phyloP scores from a whole-genome alignment of 2,888 invertebrate species.

The Mimas tiliae region DNA sequence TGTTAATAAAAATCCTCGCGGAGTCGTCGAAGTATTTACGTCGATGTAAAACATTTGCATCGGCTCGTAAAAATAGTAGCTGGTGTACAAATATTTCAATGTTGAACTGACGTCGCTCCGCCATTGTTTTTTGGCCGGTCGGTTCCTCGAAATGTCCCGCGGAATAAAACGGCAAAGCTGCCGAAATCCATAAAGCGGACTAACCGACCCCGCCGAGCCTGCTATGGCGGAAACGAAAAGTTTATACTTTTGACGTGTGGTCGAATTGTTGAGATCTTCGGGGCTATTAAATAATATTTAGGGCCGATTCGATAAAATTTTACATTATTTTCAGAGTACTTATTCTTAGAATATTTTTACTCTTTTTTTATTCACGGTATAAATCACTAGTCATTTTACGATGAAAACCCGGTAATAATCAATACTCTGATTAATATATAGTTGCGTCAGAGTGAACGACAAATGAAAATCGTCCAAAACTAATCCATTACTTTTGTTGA shows the following conservation, averaged over 20 bases:
- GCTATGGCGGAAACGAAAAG: conserved; percentile 67
- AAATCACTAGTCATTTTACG: too few relatives aligned
- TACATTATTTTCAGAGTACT: too few relatives aligned
- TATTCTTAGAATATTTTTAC: too few relatives aligned
- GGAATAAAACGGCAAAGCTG: conserved; percentile 69
- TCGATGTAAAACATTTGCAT: conserved; percentile 21
- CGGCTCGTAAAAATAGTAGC: conserved; percentile 40
- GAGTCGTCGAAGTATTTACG: conserved; percentile 11
- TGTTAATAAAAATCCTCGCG: conserved; percentile 4
- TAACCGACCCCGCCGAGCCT: conserved; percentile 22
- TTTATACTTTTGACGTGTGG: conserved; percentile 47
- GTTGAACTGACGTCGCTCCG: conserved; percentile 32
- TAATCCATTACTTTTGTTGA: too few relatives aligned
- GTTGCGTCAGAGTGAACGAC: too few relatives aligned
- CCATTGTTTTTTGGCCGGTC: conserved; percentile 51
- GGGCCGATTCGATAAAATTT: too few relatives aligned
- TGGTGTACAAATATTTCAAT: conserved; percentile 46
- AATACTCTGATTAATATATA: too few relatives aligned
- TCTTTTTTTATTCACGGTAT: too few relatives aligned
- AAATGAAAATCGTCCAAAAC: too few relatives aligned
- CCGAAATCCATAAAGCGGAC: conserved; percentile 77
- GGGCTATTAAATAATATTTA: too few relatives aligned
- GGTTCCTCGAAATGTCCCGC: conserved; percentile 54
- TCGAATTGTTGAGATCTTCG: conserved; percentile 27
- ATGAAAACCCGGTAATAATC: too few relatives aligned